Base-by-base conservation (phyloP, 1,140 invertebrate genomes). In the Bathynomus jamesi region DNA sequence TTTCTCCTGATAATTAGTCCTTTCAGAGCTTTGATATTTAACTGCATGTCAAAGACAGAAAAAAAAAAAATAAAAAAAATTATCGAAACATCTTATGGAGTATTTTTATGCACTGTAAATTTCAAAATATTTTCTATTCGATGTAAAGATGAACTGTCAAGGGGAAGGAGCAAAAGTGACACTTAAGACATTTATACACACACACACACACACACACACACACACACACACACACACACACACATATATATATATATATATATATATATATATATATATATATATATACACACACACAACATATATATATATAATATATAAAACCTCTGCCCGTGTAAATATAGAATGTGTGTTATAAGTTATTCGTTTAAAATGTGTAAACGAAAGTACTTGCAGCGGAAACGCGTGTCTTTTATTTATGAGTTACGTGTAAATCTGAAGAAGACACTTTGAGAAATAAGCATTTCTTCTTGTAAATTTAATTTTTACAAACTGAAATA, bases 251-350 rank as follows among this genome's bases (percentile, higher is more conserved):
- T 53, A 53, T 53, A 53, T 53, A 53, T 53, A 53, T 53, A 53
- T 53, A 53, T 53, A 53, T 53, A 53, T 53, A 53, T 53, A 53
- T 53, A 53, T 53, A 53, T 53, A 53, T 53, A 53, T 53, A 53
- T 53, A 40, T 40, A 40, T 40, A 40, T 40, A 40, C 17, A 40
- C 17, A 40, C 17, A 40, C 17, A 40, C 17, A 17, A 40, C 17
- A 8, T 40, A 7, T 40, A 40, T 40, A 40, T 40, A 40, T 40
- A 40, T 40, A 40, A 40, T 8, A 40, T 8, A 40, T 8, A 40
- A 7, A 8, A 8, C 32, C 17, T 40, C 17, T 40, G 7, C 32
- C 32, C 17, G 32, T 40, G 7, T 40, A 40, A n/a, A n/a, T n/a
- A n/a, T n/a, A n/a, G n/a, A n/a, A n/a, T n/a, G n/a, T n/a, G n/a